Percentiles rank a stretch among this genome's conserved stretches.
Conservation (phyloP, 2,797 vertebrate species). For the Pseudochirops corinnae region DNA sequence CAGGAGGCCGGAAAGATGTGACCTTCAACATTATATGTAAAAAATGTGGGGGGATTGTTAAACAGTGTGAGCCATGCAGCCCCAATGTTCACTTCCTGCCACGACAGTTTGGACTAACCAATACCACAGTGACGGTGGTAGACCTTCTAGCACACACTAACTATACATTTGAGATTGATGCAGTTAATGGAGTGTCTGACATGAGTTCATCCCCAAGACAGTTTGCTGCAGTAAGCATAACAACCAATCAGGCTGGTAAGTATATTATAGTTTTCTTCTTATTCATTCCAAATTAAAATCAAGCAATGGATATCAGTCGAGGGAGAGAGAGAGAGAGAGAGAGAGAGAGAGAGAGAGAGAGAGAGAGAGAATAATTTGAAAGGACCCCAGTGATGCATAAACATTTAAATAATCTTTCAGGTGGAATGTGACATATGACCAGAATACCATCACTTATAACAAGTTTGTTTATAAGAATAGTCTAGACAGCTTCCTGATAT, state of each 20-base stretch:
- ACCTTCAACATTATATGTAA: conserved; percentile 96
- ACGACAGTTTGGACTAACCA: conserved; percentile 91
- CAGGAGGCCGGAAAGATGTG: conserved; percentile 93
- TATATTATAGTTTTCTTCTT: not conserved
- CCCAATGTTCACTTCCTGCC: conserved; percentile 94
- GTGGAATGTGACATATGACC: not conserved
- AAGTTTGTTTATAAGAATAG: not conserved
- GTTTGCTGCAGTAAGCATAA: conserved; percentile 96
- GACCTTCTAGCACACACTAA: conserved; percentile 98
- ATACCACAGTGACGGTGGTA: conserved; percentile 95
- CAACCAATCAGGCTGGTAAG: conserved; percentile 99
- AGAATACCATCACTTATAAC: not conserved
- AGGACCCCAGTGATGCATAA: not conserved
- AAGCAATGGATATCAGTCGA: not conserved
- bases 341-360: not conserved
- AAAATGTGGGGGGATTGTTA: conserved; percentile 87
- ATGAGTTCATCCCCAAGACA: conserved; percentile 89
- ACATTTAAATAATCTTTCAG: conserved; percentile 23
- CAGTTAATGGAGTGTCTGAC: conserved; percentile 93
- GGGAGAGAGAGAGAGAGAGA: no score
- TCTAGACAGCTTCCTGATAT: not conserved
- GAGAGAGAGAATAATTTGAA: not conserved
- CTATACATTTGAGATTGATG: conserved; percentile 98
- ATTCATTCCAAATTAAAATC: not conserved
- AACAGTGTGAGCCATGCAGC: conserved; percentile 92